Percentiles rank a stretch among this genome's conserved stretches.
Evolutionary conservation across 2,888 invertebrate genomes (phyloP).

Genomic region (Branchellion lobata): DNA sequence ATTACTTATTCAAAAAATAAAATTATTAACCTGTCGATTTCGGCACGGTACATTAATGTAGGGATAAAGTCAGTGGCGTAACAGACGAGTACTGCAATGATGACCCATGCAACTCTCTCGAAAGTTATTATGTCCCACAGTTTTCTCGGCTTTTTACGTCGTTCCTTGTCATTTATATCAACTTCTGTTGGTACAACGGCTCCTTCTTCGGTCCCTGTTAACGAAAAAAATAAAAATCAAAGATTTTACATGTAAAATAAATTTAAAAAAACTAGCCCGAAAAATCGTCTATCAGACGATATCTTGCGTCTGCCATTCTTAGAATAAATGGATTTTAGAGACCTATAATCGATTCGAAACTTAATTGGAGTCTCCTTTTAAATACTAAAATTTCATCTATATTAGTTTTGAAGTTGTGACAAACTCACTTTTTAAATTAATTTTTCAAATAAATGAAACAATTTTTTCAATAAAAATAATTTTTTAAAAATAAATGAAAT

Average conservation of each 20-base stretch:
- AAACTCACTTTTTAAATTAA: no score
- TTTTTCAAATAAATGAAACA: no score
- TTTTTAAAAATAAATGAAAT: no score
- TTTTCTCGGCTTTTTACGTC: not conserved
- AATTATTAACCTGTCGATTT: constrained; percentile 56
- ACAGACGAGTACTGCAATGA: constrained; percentile 57
- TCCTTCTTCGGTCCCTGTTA: not conserved
- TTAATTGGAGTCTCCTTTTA: no score
- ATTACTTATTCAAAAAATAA: no score
- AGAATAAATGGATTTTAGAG: no score
- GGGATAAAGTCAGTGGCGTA: constrained; percentile 59
- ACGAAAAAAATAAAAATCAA: not conserved
- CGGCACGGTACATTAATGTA: constrained; percentile 56
- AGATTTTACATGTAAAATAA: not conserved
- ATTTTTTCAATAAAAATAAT: no score
- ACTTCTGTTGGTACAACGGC: not conserved
- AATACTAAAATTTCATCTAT: no score
- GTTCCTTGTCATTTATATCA: not conserved
- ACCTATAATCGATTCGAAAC: no score
- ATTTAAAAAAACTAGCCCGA: no score
- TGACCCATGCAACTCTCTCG: constrained; percentile 59
- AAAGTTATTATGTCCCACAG: constrained; percentile 47
- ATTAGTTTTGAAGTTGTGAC: no score
- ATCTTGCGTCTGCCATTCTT: not conserved
- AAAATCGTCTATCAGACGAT: not conserved